Evolutionary conservation across 2,888 invertebrate species (phyloP).

Genomic region (Pyralis farinalis): DNA sequence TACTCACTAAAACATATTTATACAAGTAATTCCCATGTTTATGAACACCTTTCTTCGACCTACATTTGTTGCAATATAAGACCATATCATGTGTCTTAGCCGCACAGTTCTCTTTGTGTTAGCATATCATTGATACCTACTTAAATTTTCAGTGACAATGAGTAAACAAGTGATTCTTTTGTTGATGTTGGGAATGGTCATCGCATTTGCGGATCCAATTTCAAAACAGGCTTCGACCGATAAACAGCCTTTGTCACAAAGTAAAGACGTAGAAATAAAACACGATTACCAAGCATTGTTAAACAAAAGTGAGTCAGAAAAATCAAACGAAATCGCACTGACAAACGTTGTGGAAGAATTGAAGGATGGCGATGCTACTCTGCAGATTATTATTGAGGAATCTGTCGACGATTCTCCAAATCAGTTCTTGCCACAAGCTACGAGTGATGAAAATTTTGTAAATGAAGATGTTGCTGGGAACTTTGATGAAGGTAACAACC

Average conservation of each 20-base stretch:
- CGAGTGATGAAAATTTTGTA: constrained; percentile 7
- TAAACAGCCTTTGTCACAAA: constrained; percentile 28
- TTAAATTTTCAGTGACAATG: constrained; percentile 58
- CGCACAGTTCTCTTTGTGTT: background rate
- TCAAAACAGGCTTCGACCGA: constrained; percentile 33
- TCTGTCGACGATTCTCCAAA: constrained; percentile 20
- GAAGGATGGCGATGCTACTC: constrained; percentile 26
- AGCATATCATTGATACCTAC: constrained; percentile 2
- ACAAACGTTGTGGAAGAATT: constrained; percentile 20
- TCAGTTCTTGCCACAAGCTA: too few relatives aligned
- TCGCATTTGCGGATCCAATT: constrained; percentile 38
- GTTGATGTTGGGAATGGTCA: constrained; percentile 40
- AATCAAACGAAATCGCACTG: constrained; percentile 30
- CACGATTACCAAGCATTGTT: constrained; percentile 25
- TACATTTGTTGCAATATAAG: constrained; percentile 52
- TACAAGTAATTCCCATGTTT: constrained; percentile 28
- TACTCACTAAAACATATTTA: constrained; percentile 18
- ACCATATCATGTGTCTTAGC: constrained; percentile 11
- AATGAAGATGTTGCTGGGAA: constrained; percentile 20
- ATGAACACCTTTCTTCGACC: constrained; percentile 62
- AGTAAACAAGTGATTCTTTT: constrained; percentile 36
- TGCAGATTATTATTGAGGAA: constrained; percentile 50
- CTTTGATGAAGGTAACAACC: constrained; percentile 30
- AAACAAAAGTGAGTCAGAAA: constrained; percentile 35
- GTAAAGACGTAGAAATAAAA: constrained; percentile 37